phyloP scores from a whole-genome alignment of 2,113 vertebrate species.

The Eurypyga helias region DNA sequence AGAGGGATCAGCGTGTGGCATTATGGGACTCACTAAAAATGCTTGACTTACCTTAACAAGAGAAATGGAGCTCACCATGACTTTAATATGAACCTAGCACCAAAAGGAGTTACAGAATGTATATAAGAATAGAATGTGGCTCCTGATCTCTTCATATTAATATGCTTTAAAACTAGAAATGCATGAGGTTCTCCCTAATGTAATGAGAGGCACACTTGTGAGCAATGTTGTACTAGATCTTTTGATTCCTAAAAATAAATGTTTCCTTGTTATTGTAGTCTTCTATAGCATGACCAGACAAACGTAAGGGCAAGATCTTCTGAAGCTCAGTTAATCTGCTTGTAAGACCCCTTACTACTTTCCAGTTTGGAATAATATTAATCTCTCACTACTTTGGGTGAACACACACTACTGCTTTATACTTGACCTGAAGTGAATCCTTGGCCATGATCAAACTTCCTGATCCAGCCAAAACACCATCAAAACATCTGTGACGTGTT shows the following conservation, averaged over 20 bases:
- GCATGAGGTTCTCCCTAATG: background rate
- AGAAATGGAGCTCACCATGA: background rate
- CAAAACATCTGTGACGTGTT: background rate
- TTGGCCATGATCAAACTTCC: background rate
- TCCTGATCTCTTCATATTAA: background rate
- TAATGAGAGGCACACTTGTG: background rate
- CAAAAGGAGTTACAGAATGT: background rate
- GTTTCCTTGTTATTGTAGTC: background rate
- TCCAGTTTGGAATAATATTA: background rate
- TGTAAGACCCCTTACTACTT: background rate
- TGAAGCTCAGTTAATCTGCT: background rate
- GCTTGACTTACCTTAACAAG: constrained; percentile 12
- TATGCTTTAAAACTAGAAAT: background rate
- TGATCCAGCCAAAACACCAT: background rate
- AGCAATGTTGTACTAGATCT: background rate
- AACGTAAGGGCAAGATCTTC: background rate
- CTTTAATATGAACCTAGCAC: background rate
- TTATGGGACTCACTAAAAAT: constrained; percentile 15
- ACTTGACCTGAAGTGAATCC: background rate
- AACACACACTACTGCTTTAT: background rate
- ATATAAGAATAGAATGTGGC: background rate
- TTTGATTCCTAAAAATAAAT: constrained; percentile 1
- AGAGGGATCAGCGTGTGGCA: background rate
- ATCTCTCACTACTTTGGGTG: background rate
- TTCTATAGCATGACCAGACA: background rate